Percentiles rank a stretch among this genome's conserved stretches.
Evolutionary conservation across 2,888 invertebrate genomes (phyloP).

Genomic region (Phyllotreta cruciferae): DNA sequence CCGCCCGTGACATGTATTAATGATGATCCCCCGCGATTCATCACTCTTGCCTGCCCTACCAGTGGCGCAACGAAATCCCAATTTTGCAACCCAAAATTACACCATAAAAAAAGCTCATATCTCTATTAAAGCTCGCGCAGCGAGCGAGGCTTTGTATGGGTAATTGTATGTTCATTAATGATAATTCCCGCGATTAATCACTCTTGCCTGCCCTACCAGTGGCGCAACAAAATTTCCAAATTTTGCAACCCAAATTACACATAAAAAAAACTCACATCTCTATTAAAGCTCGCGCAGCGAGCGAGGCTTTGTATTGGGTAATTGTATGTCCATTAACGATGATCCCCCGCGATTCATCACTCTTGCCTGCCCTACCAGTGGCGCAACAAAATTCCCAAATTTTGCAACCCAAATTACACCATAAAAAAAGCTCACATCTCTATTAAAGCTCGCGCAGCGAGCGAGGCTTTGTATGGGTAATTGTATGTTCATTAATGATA

Average conservation of each 20-base stretch:
- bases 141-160: too few species aligned
- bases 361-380: conserved; percentile 46
- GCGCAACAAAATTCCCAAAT: conserved; percentile 10
- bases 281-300: too few species aligned
- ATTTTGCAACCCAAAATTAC: conserved; percentile 1
- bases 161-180: too few species aligned
- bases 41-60: conserved; percentile 54
- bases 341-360: conserved; percentile 61
- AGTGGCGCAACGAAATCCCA: conserved; percentile 15
- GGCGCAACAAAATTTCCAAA: conserved; percentile 15
- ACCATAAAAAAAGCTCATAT: too few species aligned
- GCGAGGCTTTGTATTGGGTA: too few species aligned
- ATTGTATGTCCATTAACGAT: conserved; percentile 63
- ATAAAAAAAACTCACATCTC: too few species aligned
- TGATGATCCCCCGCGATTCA: conserved; percentile 61
- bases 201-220: conserved; percentile 49
- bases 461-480: too few species aligned
- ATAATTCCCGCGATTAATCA: too few species aligned
- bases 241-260: neutral
- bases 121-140: too few species aligned
- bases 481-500: too few species aligned
- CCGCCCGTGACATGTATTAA: conserved; percentile 60
- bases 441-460: too few species aligned
- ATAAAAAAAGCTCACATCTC: too few species aligned
- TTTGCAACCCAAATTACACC: neutral